A percentile compares a stretch with the other conserved stretches of the same genome.
Evolutionary conservation across 2,797 vertebrate species (phyloP).

Genomic region (Leuciscus waleckii): DNA sequence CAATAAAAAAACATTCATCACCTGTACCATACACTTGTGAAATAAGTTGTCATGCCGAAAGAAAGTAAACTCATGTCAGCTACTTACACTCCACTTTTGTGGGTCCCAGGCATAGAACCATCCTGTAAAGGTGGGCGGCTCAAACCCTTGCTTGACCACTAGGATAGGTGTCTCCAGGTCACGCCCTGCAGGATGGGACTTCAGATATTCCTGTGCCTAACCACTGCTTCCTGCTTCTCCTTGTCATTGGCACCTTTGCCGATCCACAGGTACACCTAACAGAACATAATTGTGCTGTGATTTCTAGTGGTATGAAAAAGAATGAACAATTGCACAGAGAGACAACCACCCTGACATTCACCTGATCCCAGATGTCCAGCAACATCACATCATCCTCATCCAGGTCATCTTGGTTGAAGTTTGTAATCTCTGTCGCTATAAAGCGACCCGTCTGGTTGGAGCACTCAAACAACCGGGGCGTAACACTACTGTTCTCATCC

Average conservation of each 20-base stretch:
- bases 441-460: conserved; percentile 87
- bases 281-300: not conserved
- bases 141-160: conserved; percentile 84
- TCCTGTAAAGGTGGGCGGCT: conserved; percentile 88
- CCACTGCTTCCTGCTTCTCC: conserved; percentile 77
- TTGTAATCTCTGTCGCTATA: conserved; percentile 81
- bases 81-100: conserved; percentile 83
- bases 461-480: conserved; percentile 85
- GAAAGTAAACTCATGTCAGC: not conserved
- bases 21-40: not conserved
- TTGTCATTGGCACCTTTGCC: conserved; percentile 79
- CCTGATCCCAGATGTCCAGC: conserved; percentile 88
- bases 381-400: conserved; percentile 85
- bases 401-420: conserved; percentile 86
- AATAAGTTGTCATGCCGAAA: not conserved
- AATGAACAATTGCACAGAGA: not conserved
- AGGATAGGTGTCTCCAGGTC: conserved; percentile 81
- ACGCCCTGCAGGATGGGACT: conserved; percentile 78
- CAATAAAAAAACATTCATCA: not conserved
- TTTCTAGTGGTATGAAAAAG: not conserved
- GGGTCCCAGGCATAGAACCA: conserved; percentile 90
- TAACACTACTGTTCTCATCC: conserved; percentile 71
- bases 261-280: conserved; percentile 86
- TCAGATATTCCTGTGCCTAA: conserved; percentile 83
- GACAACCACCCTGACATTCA: conserved; percentile 53